Evolutionary conservation across 2,797 vertebrate species (phyloP).

Genomic region (Acanthopagrus latus): DNA sequence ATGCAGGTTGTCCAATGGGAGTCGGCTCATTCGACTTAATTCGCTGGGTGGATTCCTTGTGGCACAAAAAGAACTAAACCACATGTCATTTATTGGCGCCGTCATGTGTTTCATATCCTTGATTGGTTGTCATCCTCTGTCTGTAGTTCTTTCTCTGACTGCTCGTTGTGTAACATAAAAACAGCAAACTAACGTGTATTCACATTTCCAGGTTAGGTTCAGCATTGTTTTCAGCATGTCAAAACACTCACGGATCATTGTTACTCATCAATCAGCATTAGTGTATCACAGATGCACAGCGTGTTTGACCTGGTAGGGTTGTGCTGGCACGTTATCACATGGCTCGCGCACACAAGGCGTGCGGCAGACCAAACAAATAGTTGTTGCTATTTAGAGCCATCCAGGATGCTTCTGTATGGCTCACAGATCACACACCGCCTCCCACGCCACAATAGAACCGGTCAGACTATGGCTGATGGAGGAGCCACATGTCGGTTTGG

Average conservation of each 20-base stretch:
- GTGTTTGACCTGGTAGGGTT: slow-evolving; percentile 4
- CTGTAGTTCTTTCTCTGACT: neutral
- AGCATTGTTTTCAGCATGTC: slow-evolving; percentile 7
- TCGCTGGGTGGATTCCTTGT: slow-evolving; percentile 37
- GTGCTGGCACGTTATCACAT: neutral
- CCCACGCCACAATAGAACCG: slow-evolving; percentile 14
- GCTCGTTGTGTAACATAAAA: slow-evolving; percentile 6
- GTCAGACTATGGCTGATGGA: slow-evolving; percentile 40
- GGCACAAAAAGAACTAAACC: slow-evolving; percentile 40
- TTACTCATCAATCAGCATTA: slow-evolving; percentile 2
- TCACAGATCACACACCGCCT: slow-evolving; percentile 10
- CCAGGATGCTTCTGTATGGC: neutral
- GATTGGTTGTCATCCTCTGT: slow-evolving; percentile 24
- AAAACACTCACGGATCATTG: slow-evolving; percentile 5
- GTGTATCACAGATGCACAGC: neutral
- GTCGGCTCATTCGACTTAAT: slow-evolving; percentile 24
- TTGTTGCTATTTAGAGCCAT: slow-evolving; percentile 31
- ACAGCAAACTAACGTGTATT: slow-evolving; percentile 1
- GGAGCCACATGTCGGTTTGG: slow-evolving; percentile 57
- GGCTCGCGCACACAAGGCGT: neutral
- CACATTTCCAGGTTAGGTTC: slow-evolving; percentile 1
- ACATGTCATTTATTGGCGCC: slow-evolving; percentile 41
- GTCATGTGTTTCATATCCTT: slow-evolving; percentile 42
- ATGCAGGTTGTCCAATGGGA: slow-evolving; percentile 54
- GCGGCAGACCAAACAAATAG: neutral